Evolutionary conservation across 1,140 invertebrate genomes (phyloP), one percentile per base, ranked within the genome.

Genomic region (Anthonomus grandis): DNA sequence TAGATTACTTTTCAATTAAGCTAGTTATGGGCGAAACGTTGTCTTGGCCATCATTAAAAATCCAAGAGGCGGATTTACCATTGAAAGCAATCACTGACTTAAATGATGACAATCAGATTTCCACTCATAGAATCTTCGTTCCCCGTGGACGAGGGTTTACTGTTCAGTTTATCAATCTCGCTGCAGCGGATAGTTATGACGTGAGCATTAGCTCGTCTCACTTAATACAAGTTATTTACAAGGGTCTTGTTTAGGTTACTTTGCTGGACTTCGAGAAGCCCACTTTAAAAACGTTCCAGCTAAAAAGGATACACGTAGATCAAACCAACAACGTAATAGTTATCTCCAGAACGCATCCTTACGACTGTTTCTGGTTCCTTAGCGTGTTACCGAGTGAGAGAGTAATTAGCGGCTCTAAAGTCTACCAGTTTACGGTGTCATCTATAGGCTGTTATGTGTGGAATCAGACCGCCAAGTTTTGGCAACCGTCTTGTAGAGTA

Each of bases 361-460:
- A 50, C 22, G 49, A 64, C 27, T 31, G 22, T 37, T 64, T 55
- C 39, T 39, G 50, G 49, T 64, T 57, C 39, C 46, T 64, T 31
- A 50, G 39, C 8, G 42, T 64, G n/a, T 25, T 60, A 37, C 50
- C 57, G 8, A 59, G 13, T 38, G 12, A 39, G 12, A 21, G 38
- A 45, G 37, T 45, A 56, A 50, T 58, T 4, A 22, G 10, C 10
- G 23, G 21, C 4, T 2, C 36, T 18, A 38, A 36, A 54, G 25
- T 15, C n/a, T 48, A 60, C 21, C 34, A 15, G 3, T 62, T 62
- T 23, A 23, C 38, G 31, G 56, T 50, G 4, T 54, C 58, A 3
- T 54, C 60, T 19, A 8, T 25, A 12, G 41, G 53, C 10, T 62
- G 60, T 27, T 49, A 19, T 23, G 12, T 9, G 4, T 62, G 60